Percentiles rank a stretch among this genome's conserved stretches.
These are phyloP conservation scores for Leptoclinus maculatus DNA, from an alignment of 2,797 vertebrate genomes.

Conservation along the genomic window DNA sequence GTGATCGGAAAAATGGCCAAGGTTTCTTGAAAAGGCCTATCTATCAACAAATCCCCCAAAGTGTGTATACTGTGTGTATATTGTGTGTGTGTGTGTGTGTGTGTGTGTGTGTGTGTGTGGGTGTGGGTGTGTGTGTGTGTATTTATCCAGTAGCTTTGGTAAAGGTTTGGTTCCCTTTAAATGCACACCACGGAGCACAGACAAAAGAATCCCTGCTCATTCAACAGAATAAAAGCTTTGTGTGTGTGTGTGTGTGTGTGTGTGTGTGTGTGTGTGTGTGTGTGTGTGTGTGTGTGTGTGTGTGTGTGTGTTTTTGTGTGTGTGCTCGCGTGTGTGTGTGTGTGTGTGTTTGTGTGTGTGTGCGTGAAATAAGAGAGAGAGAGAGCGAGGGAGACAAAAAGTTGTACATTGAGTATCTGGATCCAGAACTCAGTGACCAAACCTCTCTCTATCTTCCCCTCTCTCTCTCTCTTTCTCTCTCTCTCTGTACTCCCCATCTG, in stretches of 20 bases:
- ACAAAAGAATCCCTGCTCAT: conserved; percentile 81
- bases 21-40: conserved; percentile 4
- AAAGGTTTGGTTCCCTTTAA: conserved; percentile 80
- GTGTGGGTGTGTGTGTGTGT: conserved; percentile 33
- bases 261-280: conserved; percentile 5
- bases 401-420: conserved; percentile 52
- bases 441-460: neutral
- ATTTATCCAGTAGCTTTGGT: conserved; percentile 38
- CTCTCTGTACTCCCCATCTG: conserved; percentile 1
- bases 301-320: conserved; percentile 2
- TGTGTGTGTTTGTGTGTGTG: conserved; percentile 58
- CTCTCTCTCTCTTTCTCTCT: neutral
- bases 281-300: conserved; percentile 54
- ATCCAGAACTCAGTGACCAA: conserved; percentile 48
- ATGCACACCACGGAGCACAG: conserved; percentile 72
- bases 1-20: neutral
- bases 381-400: conserved; percentile 41
- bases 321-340: conserved; percentile 58
- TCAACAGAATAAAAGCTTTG: conserved; percentile 76
- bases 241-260: conserved; percentile 54
- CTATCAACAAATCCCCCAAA: neutral
- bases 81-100: too few species aligned
- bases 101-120: conserved; percentile 7
- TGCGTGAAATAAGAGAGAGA: neutral
- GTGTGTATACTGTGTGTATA: too few species aligned